Evolutionary conservation across 2,113 vertebrate species (phyloP).

Genomic region (Aythya baeri): DNA sequence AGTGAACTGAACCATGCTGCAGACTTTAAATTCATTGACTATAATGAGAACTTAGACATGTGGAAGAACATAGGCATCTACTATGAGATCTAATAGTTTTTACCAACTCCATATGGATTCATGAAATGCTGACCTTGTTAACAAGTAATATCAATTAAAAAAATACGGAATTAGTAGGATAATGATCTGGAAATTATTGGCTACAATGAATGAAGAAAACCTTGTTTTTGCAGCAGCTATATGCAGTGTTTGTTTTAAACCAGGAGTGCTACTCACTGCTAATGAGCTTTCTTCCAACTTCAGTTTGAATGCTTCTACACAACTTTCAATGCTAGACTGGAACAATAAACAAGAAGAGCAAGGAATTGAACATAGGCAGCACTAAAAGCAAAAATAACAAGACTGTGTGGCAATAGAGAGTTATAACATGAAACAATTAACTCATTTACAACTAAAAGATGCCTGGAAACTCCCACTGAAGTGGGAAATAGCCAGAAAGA

Average conservation of each 20-base stretch:
- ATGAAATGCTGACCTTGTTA: background rate
- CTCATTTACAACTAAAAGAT: background rate
- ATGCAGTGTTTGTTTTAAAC: background rate
- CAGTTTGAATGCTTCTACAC: background rate
- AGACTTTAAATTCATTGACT: background rate
- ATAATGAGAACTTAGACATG: background rate
- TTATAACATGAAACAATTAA: background rate
- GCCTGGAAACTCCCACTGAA: background rate
- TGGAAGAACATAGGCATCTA: background rate
- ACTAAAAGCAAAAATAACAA: background rate
- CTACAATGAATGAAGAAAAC: background rate
- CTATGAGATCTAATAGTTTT: background rate
- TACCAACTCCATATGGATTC: background rate
- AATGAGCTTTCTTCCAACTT: background rate
- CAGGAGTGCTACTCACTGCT: background rate
- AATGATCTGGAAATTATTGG: background rate
- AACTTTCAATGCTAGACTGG: background rate
- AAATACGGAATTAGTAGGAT: background rate
- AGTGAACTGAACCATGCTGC: background rate
- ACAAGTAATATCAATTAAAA: background rate
- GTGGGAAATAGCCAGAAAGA: background rate
- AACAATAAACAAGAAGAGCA: background rate
- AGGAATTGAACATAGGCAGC: background rate
- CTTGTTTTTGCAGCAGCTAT: background rate
- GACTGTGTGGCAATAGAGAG: background rate